Evolutionary conservation across 37 sponge, comb jelly and placozoan species (phyloP).

Genomic region (Bolinopsis microptera): DNA sequence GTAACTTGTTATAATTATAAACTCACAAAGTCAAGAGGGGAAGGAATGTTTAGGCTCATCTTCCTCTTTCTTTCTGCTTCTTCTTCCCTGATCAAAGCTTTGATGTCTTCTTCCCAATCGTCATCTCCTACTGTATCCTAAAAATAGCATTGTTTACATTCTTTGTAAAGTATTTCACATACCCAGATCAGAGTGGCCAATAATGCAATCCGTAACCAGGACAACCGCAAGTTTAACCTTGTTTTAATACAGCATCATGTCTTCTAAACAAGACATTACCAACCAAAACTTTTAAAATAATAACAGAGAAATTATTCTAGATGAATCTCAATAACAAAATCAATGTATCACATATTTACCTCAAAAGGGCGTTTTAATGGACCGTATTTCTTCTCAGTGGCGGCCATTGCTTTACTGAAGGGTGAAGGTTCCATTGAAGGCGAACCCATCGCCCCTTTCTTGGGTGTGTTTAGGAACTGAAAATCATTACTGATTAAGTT

Average conservation of each 20-base stretch:
- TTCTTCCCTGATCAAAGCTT: conserved; percentile 57
- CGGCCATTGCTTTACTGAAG: conserved; percentile 58
- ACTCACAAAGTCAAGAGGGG: conserved; percentile 60
- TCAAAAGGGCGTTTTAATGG: background rate
- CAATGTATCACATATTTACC: too few species aligned
- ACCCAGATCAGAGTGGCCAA: too few species aligned
- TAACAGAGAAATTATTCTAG: too few species aligned
- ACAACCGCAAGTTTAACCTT: too few species aligned
- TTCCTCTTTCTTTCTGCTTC: conserved; percentile 51
- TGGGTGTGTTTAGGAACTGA: conserved; percentile 47
- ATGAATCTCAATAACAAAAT: too few species aligned
- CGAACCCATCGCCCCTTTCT: background rate
- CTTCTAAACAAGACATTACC: too few species aligned
- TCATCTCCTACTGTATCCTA: conserved; percentile 13
- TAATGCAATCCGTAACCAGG: too few species aligned
- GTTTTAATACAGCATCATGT: too few species aligned
- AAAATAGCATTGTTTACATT: background rate
- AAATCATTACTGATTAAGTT: too few species aligned
- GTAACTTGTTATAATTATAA: background rate
- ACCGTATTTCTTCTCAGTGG: conserved; percentile 63
- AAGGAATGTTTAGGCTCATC: conserved; percentile 64
- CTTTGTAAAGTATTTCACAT: too few species aligned
- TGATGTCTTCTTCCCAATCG: conserved; percentile 58
- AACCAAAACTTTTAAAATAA: too few species aligned
- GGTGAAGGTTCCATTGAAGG: conserved; percentile 20